A percentile compares a stretch with the other conserved stretches of the same genome.
Conservation (phyloP, 2,113 vertebrate genomes). For the Phainopepla nitens region DNA sequence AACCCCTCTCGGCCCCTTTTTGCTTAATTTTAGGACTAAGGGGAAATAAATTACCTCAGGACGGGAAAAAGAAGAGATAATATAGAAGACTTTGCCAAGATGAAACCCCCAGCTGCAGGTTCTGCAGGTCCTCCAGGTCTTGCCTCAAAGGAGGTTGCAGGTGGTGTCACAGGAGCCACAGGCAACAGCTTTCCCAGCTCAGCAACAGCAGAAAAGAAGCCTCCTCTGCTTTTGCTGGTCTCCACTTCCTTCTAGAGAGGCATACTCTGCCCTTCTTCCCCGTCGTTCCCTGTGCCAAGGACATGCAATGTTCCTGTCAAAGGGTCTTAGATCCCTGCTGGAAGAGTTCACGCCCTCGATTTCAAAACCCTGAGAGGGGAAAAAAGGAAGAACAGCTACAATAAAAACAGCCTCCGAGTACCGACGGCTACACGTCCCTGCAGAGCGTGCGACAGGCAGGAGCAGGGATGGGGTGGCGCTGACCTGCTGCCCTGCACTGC, state of each 20-base stretch:
- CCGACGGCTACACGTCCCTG: accelerated
- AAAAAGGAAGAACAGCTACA: background rate
- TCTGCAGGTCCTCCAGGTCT: background rate
- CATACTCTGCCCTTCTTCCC: background rate
- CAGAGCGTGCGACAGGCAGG: background rate
- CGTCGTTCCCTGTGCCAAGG: background rate
- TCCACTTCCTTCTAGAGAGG: background rate
- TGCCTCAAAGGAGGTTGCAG: background rate
- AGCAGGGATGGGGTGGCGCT: background rate
- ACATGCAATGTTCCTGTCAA: background rate
- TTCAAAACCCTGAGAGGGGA: background rate
- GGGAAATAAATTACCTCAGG: background rate
- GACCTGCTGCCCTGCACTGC: background rate
- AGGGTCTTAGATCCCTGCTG: background rate
- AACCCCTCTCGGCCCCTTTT: background rate
- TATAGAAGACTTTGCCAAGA: background rate
- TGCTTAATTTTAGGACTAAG: background rate
- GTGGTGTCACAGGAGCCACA: background rate
- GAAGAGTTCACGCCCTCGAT: background rate
- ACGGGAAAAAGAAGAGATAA: background rate
- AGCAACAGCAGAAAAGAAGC: background rate
- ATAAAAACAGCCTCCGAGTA: background rate
- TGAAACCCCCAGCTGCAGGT: background rate
- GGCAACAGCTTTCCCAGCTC: background rate
- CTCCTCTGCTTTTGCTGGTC: background rate